Evolutionary conservation across 2,113 vertebrate genomes (phyloP), one percentile per base, ranked within the genome.

Genomic region (Larimichthys crocea): DNA sequence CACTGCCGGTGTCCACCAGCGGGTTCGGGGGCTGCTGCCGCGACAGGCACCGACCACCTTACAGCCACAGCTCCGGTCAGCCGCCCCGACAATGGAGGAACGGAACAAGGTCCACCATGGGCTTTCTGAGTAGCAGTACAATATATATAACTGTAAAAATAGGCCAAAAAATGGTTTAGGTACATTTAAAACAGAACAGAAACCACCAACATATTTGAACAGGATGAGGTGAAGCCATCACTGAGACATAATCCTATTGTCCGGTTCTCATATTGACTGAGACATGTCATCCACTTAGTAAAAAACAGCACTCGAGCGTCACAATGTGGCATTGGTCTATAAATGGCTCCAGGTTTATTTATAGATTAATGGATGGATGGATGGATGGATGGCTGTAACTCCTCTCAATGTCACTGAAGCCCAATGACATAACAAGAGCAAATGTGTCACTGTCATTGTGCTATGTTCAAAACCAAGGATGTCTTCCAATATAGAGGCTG

Each of bases 311-410:
- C 50, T 22, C 44, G 31, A 44, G 59, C 74, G 16, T 82, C 84
- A 88, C 76, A 76, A 42, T 31, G 89, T 89, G 85, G 64, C 60
- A 71, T 76, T 29, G 80, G 76, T 80, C 87, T 92, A 92, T 79
- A 91, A 90, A 91, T 90, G 82, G 85, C 86, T 89, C 56, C 76
- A 22, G 69, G 22, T 84, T 85, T 93, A 91, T 93, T 91, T 93
- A 85, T 91, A 93, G 91, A 57, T 55, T 42, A 74, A 66, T 74
- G 82, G 59, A 79, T 74, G 79, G 73, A 79, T 74, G 79, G 73
- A 79, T 74, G 79, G 73, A 84, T 80, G 78, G 67, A 71, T 75
- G 81, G 50, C 70, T 86, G 89, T 70, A 63, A 74, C 71, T 77
- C 68, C 68, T 35, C 24, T 86, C 90, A 92, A 86, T 88, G 88